Percentiles rank a stretch among this genome's conserved stretches.
phyloP scores from a whole-genome alignment of 2,888 invertebrate species.

The Lochmaea crataegi region DNA sequence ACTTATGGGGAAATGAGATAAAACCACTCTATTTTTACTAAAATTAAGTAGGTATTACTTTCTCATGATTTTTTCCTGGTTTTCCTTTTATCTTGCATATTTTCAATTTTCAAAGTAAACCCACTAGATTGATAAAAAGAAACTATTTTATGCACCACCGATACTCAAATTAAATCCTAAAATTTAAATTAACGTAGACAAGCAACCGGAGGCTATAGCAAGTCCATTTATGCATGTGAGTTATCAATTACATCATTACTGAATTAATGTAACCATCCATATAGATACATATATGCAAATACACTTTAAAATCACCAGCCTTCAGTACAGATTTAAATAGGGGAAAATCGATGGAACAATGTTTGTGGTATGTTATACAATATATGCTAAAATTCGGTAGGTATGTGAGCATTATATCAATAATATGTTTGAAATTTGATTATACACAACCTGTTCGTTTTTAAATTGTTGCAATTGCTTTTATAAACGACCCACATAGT shows the following conservation, averaged over 20 bases:
- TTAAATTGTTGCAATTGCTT: not conserved
- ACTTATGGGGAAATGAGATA: no score
- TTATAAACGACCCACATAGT: not conserved
- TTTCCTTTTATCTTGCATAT: no score
- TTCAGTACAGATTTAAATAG: constrained; percentile 44
- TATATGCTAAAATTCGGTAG: constrained; percentile 31
- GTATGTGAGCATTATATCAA: constrained; percentile 4
- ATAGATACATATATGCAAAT: constrained; percentile 49
- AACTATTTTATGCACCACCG: not conserved
- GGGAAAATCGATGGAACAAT: constrained; percentile 50
- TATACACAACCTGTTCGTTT: not conserved
- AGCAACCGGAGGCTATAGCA: not conserved
- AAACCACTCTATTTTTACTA: no score
- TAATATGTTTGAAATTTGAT: constrained; percentile 7
- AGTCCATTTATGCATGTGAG: constrained; percentile 36
- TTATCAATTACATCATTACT: constrained; percentile 58
- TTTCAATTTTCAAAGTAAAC: no score
- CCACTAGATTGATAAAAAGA: no score
- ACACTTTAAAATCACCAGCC: constrained; percentile 46
- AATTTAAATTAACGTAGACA: constrained; percentile 1
- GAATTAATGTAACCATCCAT: constrained; percentile 55
- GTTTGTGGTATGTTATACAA: constrained; percentile 42
- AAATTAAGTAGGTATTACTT: no score
- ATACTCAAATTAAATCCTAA: not conserved
- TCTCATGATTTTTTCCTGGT: no score